These are phyloP conservation scores for Pantherophis guttatus DNA, from an alignment of 2,113 vertebrate species.

Conservation along the genomic window DNA sequence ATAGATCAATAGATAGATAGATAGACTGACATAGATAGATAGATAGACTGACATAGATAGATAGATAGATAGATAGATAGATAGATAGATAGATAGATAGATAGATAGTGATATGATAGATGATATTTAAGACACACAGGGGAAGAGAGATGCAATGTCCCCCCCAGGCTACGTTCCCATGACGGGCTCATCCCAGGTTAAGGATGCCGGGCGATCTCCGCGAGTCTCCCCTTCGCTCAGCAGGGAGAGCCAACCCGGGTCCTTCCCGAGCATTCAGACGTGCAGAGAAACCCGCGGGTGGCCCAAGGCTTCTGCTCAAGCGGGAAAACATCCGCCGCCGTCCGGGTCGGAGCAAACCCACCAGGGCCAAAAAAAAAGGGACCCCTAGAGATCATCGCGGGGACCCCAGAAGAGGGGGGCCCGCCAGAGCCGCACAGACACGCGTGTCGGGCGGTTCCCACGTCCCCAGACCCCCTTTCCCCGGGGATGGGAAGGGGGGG, in stretches of 20 bases:
- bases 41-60: too few relatives aligned
- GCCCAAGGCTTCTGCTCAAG: not conserved
- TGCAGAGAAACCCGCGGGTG: not conserved
- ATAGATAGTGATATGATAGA: too few relatives aligned
- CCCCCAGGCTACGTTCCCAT: not conserved
- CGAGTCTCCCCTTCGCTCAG: not conserved
- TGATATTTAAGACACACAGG: not conserved
- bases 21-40: too few relatives aligned
- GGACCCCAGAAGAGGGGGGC: not conserved
- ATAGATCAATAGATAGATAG: too few relatives aligned
- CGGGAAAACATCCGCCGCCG: not conserved
- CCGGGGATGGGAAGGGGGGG: too few relatives aligned
- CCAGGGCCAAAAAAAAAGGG: not conserved
- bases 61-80: too few relatives aligned
- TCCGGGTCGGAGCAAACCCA: not conserved
- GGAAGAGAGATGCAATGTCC: not conserved
- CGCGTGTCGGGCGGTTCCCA: not conserved
- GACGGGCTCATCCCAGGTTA: not conserved
- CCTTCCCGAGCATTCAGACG: not conserved
- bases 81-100: too few relatives aligned
- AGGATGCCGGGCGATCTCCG: not conserved
- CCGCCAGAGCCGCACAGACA: not conserved
- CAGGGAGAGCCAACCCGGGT: not conserved
- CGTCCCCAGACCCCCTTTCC: not conserved
- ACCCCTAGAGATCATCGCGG: not conserved